Base-by-base conservation (phyloP, 1,140 invertebrate species). In the Oedothorax gibbosus region DNA sequence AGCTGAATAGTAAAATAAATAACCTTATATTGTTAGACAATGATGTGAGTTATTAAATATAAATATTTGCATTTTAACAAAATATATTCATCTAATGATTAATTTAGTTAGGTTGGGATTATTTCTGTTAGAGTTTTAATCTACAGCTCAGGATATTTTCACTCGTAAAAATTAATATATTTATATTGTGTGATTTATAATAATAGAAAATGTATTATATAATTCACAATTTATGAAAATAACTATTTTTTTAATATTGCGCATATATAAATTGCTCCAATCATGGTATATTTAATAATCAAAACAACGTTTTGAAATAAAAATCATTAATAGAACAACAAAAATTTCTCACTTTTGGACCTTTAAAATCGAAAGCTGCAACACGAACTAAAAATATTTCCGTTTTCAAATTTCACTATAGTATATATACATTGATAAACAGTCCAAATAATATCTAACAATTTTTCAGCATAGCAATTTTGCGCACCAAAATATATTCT, bases 361-460 rank as follows among this genome's bases (percentile, higher is more conserved):
- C 57, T 60, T 14, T 11, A 12, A 50, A 51, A 51, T 53, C 54
- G 15, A 50, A 15, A 18, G 18, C n/a, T 51, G 7, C 50, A 53
- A 10, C 49, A 71, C 15, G 51, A 9, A 71, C n/a, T 71, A 71
- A 60, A 11, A 53, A 53, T 51, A 53, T 51, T 71, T n/a, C n/a
- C n/a, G 49, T 18, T 18, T 71, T 66, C 18, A 71, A 71, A 71
- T 53, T 54, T 54, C 69, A 5, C 2, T 35, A 35, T 35, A 35
- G 35, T 35, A 1, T 35, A 35, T 71, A 21, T 71, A 71, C 69
- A 71, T 7, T 18, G 20, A 10, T 71, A 18, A 53, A 71, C 51
- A 53, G 69, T 71, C 54, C n/a, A 71, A 71, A 54, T 71, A n/a
- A 71, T 54, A 53, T 71, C 54, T 53, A 71, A 71, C 69, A 71